These are phyloP conservation scores for Hydrolagus colliei DNA, from an alignment of 2,797 vertebrate genomes.

Conservation along the genomic window DNA sequence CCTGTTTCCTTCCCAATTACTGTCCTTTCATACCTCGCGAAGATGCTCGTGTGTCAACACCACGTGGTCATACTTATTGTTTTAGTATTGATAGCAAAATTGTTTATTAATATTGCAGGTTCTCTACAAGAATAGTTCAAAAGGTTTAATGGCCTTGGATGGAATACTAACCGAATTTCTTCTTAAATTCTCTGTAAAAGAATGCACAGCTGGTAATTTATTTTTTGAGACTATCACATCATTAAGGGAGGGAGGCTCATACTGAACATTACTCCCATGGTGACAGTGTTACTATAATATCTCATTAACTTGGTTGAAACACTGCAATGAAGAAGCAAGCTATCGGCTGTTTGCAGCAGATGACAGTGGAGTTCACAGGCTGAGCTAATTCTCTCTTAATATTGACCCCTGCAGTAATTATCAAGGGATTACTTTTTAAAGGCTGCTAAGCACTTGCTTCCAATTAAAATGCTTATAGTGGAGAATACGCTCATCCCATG, in stretches of 20 bases:
- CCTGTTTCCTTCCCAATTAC: too few species aligned
- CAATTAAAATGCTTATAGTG: slow-evolving; percentile 51
- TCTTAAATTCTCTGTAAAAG: slow-evolving; percentile 21
- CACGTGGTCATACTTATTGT: too few species aligned
- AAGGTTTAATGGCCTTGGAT: background rate
- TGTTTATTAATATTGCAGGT: background rate
- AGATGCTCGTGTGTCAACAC: slow-evolving; percentile 15
- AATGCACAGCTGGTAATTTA: slow-evolving; percentile 44
- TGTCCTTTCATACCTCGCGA: slow-evolving; percentile 39
- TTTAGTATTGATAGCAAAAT: background rate
- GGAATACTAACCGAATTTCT: background rate
- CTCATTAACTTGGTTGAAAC: slow-evolving; percentile 47
- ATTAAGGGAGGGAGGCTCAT: slow-evolving; percentile 49
- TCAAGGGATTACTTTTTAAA: slow-evolving; percentile 41
- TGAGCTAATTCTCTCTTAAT: slow-evolving; percentile 40
- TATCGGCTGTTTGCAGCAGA: slow-evolving; percentile 36
- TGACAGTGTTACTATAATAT: slow-evolving; percentile 39
- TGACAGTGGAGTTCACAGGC: slow-evolving; percentile 42
- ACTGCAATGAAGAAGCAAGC: slow-evolving; percentile 39
- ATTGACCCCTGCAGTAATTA: slow-evolving; percentile 48
- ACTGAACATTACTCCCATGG: slow-evolving; percentile 42
- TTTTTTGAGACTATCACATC: slow-evolving; percentile 46
- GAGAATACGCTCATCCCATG: slow-evolving; percentile 42
- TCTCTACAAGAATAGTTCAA: background rate
- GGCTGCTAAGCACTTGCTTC: slow-evolving; percentile 49